Base-by-base conservation (phyloP, 2,113 vertebrate genomes). In the Perca schrenkii region DNA sequence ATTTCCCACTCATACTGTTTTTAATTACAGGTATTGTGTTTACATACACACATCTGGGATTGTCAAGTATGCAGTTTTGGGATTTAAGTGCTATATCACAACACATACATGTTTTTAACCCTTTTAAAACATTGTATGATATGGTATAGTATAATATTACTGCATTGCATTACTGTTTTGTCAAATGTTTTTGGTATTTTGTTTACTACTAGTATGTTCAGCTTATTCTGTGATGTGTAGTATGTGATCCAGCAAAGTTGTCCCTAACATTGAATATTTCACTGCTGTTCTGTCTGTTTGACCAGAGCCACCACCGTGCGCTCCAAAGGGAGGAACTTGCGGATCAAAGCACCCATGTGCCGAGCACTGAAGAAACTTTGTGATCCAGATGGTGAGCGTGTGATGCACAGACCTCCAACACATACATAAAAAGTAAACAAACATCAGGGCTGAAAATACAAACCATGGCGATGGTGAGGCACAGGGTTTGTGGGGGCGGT, bases 321-420 rank as follows among this genome's bases (percentile, higher is more conserved):
- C 31, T 98, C 97, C 88, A 99, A 99, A 94, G 98, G 98, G 81
- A 96, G 98, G 90, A 99, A 99, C 91, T 91, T 99, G 65, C 95
- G 98, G 25, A 99, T 99, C 89, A 99, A 99, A 94, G 97, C 98
- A 0, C 98, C 98, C 0, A 99, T 99, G 98, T 99, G 98, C 86
- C 95, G 98, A 6, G 98, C 98, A 6, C 92, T 99, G 89, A 99
- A 99, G 95, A 99, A 98, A 82, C 97, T 99, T 57, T 99, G 98
- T 22, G 98, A 99, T 89, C 98, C 98, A 22, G 98, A 99, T 13
- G 98, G 98, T 98, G 93, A 90, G 97, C 92, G 13, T 46, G 7
- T 21, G 31, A 58, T 6, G 22, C 52, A 47, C 22, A 57, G 22
- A 56, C 36, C 16, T 3, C 22, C 25, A 8, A 12, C 69, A 49